Evolutionary conservation across 2,797 vertebrate species (phyloP), one percentile per base, ranked within the genome.

Genomic region (Eulemur albifrons): DNA sequence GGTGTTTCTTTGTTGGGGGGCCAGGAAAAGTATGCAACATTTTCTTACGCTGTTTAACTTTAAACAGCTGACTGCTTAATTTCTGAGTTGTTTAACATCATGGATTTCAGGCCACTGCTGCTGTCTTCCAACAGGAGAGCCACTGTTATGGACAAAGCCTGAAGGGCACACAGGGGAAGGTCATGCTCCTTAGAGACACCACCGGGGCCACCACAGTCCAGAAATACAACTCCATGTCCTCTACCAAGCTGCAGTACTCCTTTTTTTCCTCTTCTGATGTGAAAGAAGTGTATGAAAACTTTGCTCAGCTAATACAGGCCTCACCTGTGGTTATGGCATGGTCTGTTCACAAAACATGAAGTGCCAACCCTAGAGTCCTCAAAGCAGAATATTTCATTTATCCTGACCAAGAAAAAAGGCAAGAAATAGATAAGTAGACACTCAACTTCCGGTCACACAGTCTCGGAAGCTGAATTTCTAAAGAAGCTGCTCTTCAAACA

Each of bases 21-120:
- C 27, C 70, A 45, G 88, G 40, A 59, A 30, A 86, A 93, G 20
- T 15, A 10, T 86, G 35, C n/a, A 83, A 48, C 54, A 52, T 72
- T 94, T 94, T 80, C 82, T 86, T 86, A 13, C 4, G 80, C 84
- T 83, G 21, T 89, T 91, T 75, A 77, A 94, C 83, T 93, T 95
- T 45, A 82, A 89, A 54, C 65, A 75, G 63, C 30, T 35, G 81
- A 69, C 50, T 82, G 75, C 77, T 97, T 85, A 82, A 84, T 63
- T 82, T 63, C 21, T 0, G 87, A 73, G 70, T 76, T 97, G 77
- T 93, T 97, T 95, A 86, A 79, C 50, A 32, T 80, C 65, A 38
- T 80, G 80, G 70, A 38, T 70, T 81, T 77, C 13, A 35, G 30
- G 30, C 30, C 27, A 50, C 1, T 1, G 54, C 48, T 72, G 77